phyloP scores from a whole-genome alignment of 2,797 vertebrate species.

The Kryptopterus vitreolus region DNA sequence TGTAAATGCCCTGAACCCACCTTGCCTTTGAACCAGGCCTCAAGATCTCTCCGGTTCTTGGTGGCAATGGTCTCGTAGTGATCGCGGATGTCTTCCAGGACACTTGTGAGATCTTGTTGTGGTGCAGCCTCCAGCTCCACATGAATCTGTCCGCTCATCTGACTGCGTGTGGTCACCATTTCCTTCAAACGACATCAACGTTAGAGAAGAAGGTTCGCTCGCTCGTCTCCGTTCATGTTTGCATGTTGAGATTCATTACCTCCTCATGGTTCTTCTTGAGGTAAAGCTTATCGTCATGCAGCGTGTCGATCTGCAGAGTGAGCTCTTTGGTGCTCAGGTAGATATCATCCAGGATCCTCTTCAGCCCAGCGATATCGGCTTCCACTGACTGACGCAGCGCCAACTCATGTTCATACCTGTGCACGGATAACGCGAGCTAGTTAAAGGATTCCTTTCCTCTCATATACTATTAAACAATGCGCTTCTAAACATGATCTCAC shows the following conservation, averaged over 20 bases:
- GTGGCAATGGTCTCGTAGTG: slow-evolving; percentile 78
- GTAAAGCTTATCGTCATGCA: slow-evolving; percentile 83
- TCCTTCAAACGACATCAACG: slow-evolving; percentile 66
- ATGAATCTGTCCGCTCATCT: slow-evolving; percentile 80
- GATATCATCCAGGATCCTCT: slow-evolving; percentile 81
- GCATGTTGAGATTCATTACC: slow-evolving; percentile 60
- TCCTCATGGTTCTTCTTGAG: slow-evolving; percentile 87
- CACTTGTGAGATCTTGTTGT: slow-evolving; percentile 71
- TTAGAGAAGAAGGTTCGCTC: background rate
- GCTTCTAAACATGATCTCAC: slow-evolving; percentile 65
- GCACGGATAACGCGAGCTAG: background rate
- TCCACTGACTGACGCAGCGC: slow-evolving; percentile 75
- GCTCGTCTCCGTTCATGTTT: background rate
- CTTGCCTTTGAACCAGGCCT: slow-evolving; percentile 79
- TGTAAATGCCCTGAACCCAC: slow-evolving; percentile 8
- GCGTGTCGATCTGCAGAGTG: slow-evolving; percentile 82
- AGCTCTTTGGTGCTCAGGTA: slow-evolving; percentile 78
- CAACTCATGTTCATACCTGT: slow-evolving; percentile 63
- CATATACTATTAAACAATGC: background rate
- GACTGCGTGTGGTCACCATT: slow-evolving; percentile 65
- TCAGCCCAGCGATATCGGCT: slow-evolving; percentile 81
- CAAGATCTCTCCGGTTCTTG: slow-evolving; percentile 80
- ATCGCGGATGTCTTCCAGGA: slow-evolving; percentile 79
- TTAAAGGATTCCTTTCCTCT: background rate
- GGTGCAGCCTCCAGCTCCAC: slow-evolving; percentile 83